Base-by-base conservation (phyloP, 2,888 invertebrate species). In the Pteria penguin region DNA sequence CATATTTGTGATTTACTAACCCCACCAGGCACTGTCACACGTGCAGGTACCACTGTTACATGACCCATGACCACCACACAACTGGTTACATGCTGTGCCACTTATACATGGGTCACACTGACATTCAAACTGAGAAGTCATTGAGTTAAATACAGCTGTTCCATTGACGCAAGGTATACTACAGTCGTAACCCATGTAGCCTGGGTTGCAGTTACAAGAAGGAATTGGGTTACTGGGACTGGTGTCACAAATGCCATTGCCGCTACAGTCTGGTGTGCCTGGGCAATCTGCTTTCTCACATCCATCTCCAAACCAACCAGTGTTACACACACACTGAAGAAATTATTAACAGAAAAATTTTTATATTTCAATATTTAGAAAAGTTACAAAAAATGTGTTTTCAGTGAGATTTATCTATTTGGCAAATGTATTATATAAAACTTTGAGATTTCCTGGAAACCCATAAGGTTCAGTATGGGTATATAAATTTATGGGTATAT, bases 1-100 rank as follows among this genome's bases (percentile, higher is more conserved):
- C n/a, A n/a, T n/a, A n/a, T n/a, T n/a, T n/a, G n/a, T n/a, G 45
- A 45, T 4, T 11, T 31, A 66, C 86, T 80, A 77, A 88, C 88
- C 88, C 84, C 86, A 86, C 83, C 83, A 87, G 32, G 79, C 82
- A 32, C 76, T 33, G 8, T 87, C 75, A 78, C 88, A 88, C 22
- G 14, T n/a, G 69, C 88, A 88, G 0, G 77, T 81, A 4, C 73
- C 76, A 61, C 84, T 82, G 24, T 54, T 29, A 60, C 85, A 85
- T 4, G 55, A 29, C 18, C 85, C 85, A 66, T 84, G 84, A 5
- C 63, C 63, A 31, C 63, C 75, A 67, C 85, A 85, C 2, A 76
- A 54, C 5, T 33, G 33, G 33, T 82, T 71, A 75, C 85, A 85
- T 24, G 75, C 82, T 0, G 77, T 66, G 1, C 85, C 85, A n/a